Evolutionary conservation across 1,140 invertebrate species (phyloP), one percentile per base, ranked within the genome.

Genomic region (Hyphantria cunea): DNA sequence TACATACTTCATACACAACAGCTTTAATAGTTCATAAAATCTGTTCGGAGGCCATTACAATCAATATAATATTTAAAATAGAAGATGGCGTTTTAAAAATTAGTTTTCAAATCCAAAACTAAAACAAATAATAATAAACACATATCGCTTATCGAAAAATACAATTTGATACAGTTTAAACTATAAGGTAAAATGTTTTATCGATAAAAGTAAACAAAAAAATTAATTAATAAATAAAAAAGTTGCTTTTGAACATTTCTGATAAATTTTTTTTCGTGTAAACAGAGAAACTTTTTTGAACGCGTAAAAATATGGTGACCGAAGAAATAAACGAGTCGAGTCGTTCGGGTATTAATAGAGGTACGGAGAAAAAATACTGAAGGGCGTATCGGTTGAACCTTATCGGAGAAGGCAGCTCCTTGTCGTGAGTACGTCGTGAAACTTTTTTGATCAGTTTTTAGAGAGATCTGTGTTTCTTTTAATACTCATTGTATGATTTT

Each of bases 301-400:
- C 17, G 11, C 47, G 58, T 12, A 61, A 58, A 62, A 68, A 69
- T 58, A 72, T 66, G 50, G 47, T 53, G 32, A 14, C 25, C 31
- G 41, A 59, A 66, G 59, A 66, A 66, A 64, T 63, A 52, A 25
- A 41, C 25, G 48, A 53, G 58, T 59, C 42, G 41, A 17, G n/a
- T n/a, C 45, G 58, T 64, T 61, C 60, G 37, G 60, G 49, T 64
- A 44, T 49, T 54, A 66, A 59, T 34, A 10, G 15, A 61, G 41
- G 37, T 48, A 12, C n/a, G 32, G 44, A 11, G 31, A 54, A 55
- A 55, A 76, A 61, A 68, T 64, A 49, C 51, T 56, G 48, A 33
- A 54, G 60, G 54, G 42, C 58, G 54, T 66, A 58, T 55, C 65
- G 50, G 66, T 68, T 71, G 70, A 79, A 69, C 71, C 74, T 76